Evolutionary conservation across 2,888 invertebrate genomes (phyloP), one percentile per base, ranked within the genome.

Genomic region (Mantis religiosa): DNA sequence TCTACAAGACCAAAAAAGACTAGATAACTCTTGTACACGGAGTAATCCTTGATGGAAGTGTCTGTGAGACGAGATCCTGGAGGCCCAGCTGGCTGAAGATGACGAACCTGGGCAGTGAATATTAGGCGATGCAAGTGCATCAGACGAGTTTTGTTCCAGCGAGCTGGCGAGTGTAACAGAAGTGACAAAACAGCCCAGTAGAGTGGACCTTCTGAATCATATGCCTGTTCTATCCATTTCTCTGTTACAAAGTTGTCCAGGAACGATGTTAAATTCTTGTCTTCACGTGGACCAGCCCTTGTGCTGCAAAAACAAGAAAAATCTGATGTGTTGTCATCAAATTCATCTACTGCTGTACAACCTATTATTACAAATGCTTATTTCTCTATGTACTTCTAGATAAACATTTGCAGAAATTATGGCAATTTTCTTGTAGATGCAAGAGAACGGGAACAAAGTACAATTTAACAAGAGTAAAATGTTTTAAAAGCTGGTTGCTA

Each of bases 161-260:
- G 96, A 8, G 93, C 94, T 9, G 96, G 96, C 30, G 97, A 96
- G 92, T 97, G 96, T 83, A 99, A 94, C 89, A 98, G 95, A 83
- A 98, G 93, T 88, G 97, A 96, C 92, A 99, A 95, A 6, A 97
- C 96, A 88, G 96, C 94, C 95, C 97, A 98, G 93, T 98, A 99
- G n/a, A 98, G 95, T 7, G 98, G 97, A 0, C 98, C 98, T 92
- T 99, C 99, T 0, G 98, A 96, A 92, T 98, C 98, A 93, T 97
- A 98, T 82, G 97, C 96, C 54, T 96, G 96, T 92, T 98, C 98
- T 47, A 98, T 93, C 95, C 96, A 95, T 87, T 96, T 95, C 89
- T 96, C 95, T 0, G 94, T 93, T 89, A 95, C 93, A 28, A 94
- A 91, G 91, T 95, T 95, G 90, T 96, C 96, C 91, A 98, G 93